Evolutionary conservation across 37 sponge, comb jelly and placozoan genomes (phyloP), one percentile per base, ranked within the genome.

Genomic region (Sycon ciliatum): DNA sequence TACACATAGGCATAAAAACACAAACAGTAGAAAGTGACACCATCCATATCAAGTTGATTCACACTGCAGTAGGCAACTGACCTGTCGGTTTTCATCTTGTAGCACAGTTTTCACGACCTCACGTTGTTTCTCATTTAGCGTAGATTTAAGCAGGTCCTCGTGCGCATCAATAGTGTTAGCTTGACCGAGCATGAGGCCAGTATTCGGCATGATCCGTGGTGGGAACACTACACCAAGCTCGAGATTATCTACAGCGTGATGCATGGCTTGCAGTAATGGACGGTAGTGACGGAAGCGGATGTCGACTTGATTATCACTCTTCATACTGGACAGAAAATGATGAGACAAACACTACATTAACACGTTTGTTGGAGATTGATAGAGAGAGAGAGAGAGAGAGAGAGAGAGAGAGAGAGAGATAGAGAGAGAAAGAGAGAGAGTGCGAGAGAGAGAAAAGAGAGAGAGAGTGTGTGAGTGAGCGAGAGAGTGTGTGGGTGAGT

Each of bases 21-120:
- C 9, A 42, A 42, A 42, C 49, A 9, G 13, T 18, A 18, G 13
- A 42, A 42, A 9, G 13, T 42, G 13, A 42, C 9, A 42, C 13
- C 49, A 42, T 18, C 13, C 49, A 13, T 18, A 42, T 18, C 13
- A 9, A 42, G 13, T 13, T 42, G 13, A 13, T 18, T 13, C 9
- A 13, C 9, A 9, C 13, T 9, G 13, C 9, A 13, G 13, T 42
- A 42, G 9, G 13, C 49, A 42, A 74, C 72, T 75, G 37, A 91
- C 92, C 62, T 74, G 24, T 22, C 42, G 28, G 54, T 67, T 79
- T 32, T 54, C 62, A 16, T 80, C 76, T 39, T 93, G 81, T 23
- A 93, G 53, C 38, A 93, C 80, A 57, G 81, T 85, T 3, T 67
- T 73, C 33, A 87, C 70, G 18, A 83, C 88, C 0, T 79, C 40